Base-by-base conservation (phyloP, 2,797 vertebrate genomes). In the Chrysocyon brachyurus region DNA sequence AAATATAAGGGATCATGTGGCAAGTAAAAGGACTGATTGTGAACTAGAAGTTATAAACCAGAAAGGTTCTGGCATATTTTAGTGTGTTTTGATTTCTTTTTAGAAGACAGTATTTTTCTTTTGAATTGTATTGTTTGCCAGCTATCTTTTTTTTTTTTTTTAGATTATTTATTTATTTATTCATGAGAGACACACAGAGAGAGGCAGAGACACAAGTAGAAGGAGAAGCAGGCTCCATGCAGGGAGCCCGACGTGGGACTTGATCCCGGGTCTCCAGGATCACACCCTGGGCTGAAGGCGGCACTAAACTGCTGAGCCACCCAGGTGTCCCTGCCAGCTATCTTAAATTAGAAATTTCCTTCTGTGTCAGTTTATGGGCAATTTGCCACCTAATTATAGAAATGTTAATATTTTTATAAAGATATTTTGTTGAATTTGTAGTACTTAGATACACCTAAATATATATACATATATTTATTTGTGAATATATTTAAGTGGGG, bases 331-430 rank as follows among this genome's bases (percentile, higher is more conserved):
- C 40, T 87, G 26, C 12, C 22, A 77, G 2, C 4, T 2, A 57
- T 90, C 52, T 46, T 91, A 94, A 88, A 46, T 91, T 59, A 92
- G 33, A 95, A 70, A 78, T 46, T 6, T 28, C 28, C 91, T 77
- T 88, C 3, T 77, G 5, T 81, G 28, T 26, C 5, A 75, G 33
- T 59, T 95, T 26, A 46, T 17, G 70, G 17, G 33, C 36, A 72
- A 72, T 24, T 28, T 70, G 5, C 33, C 52, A 93, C 49, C 19
- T 54, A 87, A 73, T 68, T 64, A 63, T 82, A 6, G 52, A 57
- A 87, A 72, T 72, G 21, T n/a, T 93, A 86, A 59, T 36, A 77
- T 92, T 90, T 78, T 85, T 90, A 68, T 59, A 64, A 92, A 59
- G 4, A 24, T 6, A 33, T 72, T 91, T 93, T 72, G 8, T 59